Evolutionary conservation across 1,140 invertebrate species (phyloP).

Genomic region (Neodiprion lecontei): DNA sequence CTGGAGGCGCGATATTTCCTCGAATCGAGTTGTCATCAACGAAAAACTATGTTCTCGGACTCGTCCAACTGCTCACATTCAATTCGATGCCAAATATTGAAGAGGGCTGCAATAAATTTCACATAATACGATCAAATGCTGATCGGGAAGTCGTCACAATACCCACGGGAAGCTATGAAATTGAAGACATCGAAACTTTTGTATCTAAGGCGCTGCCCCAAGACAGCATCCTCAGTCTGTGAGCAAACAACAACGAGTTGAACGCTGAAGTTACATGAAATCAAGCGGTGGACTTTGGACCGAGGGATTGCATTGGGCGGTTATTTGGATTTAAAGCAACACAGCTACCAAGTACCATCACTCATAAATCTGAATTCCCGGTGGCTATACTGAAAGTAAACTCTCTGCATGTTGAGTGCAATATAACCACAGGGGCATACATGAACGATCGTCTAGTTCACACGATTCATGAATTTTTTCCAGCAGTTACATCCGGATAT

Average conservation of each 20-base stretch:
- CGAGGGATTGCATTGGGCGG: slow-evolving; percentile 20
- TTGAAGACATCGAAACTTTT: slow-evolving; percentile 40
- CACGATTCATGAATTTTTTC: slow-evolving; percentile 36
- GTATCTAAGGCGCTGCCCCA: slow-evolving; percentile 19
- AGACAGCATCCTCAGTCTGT: slow-evolving; percentile 15
- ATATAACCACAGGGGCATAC: slow-evolving; percentile 34
- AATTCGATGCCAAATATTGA: slow-evolving; percentile 49
- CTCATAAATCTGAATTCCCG: slow-evolving; percentile 28
- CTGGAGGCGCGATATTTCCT: background rate
- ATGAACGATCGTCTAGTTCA: slow-evolving; percentile 28
- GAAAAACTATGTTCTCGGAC: slow-evolving; percentile 36
- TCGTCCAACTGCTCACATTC: slow-evolving; percentile 46
- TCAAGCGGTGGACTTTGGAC: slow-evolving; percentile 24
- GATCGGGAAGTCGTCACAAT: slow-evolving; percentile 33
- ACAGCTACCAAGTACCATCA: slow-evolving; percentile 19
- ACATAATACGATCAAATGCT: slow-evolving; percentile 25
- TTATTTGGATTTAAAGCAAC: slow-evolving; percentile 27
- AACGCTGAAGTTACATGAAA: slow-evolving; percentile 29
- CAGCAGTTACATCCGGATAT: slow-evolving; percentile 34
- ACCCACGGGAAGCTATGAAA: slow-evolving; percentile 46
- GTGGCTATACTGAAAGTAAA: slow-evolving; percentile 37
- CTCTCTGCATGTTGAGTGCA: slow-evolving; percentile 33
- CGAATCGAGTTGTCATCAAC: background rate
- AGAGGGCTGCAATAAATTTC: slow-evolving; percentile 43
- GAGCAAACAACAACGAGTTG: slow-evolving; percentile 36